phyloP scores from a whole-genome alignment of 2,113 vertebrate species.

The Regulus satrapa region DNA sequence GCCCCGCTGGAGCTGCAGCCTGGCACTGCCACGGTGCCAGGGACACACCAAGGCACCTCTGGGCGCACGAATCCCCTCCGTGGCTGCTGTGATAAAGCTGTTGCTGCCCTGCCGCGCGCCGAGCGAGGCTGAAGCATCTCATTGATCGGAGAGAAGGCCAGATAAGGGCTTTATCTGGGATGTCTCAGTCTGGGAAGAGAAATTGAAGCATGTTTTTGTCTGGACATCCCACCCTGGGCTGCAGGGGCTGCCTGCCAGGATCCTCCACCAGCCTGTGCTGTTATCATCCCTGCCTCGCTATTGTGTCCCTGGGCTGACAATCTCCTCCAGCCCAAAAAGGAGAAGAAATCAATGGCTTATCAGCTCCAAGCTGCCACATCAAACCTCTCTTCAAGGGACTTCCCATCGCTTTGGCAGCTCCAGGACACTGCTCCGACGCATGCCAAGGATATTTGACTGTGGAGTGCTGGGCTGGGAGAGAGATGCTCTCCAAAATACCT shows the following conservation, averaged over 20 bases:
- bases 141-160: not conserved
- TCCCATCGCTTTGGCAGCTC: not conserved
- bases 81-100: not conserved
- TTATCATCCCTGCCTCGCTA: not conserved
- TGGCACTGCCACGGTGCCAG: not conserved
- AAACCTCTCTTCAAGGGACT: not conserved
- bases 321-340: not conserved
- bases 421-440: accelerated
- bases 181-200: not conserved
- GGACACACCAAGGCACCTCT: not conserved
- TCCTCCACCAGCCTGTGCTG: not conserved
- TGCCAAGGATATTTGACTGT: not conserved
- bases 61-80: not conserved
- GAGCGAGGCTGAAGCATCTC: not conserved
- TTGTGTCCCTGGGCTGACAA: not conserved
- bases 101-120: not conserved
- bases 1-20: not conserved
- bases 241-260: not conserved
- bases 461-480: not conserved
- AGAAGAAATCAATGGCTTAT: not conserved
- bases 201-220: not conserved
- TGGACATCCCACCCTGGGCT: not conserved
- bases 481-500: not conserved
- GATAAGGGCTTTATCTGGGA: conserved; percentile 20
- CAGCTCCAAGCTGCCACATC: not conserved